Conservation (phyloP, 2,888 invertebrate species). For the Pterostichus niger region DNA sequence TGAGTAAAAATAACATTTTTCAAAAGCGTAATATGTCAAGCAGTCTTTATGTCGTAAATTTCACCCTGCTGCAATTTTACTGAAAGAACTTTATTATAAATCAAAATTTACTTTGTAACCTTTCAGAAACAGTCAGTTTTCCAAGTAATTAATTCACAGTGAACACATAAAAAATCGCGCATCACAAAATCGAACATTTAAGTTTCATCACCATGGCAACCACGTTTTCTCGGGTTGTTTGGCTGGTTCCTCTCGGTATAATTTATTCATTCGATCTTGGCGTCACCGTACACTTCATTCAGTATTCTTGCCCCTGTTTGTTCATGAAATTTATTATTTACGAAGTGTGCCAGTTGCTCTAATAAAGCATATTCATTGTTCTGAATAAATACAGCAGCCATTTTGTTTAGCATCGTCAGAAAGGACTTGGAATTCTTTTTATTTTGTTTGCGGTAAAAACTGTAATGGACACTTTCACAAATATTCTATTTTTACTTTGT, state of each 20-base stretch:
- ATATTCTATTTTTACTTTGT: slow-evolving; percentile 13
- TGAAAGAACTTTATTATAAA: slow-evolving; percentile 10
- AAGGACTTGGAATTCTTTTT: neutral
- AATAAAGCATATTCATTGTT: slow-evolving; percentile 47
- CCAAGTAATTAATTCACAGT: slow-evolving; percentile 48
- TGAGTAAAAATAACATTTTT: too few species aligned
- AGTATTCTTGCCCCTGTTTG: slow-evolving; percentile 42
- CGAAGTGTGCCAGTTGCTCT: slow-evolving; percentile 30
- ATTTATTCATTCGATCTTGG: slow-evolving; percentile 53
- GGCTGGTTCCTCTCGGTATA: slow-evolving; percentile 25
- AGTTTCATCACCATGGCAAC: slow-evolving; percentile 39
- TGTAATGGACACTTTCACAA: slow-evolving; percentile 32
- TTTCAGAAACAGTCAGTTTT: slow-evolving; percentile 46
- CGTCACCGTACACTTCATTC: slow-evolving; percentile 39
- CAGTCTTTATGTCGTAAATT: neutral
- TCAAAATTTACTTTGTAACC: slow-evolving; percentile 39
- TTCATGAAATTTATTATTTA: slow-evolving; percentile 40
- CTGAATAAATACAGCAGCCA: slow-evolving; percentile 26
- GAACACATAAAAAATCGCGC: slow-evolving; percentile 45
- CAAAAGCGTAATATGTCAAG: too few species aligned
- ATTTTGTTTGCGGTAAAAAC: neutral
- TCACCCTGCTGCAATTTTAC: neutral
- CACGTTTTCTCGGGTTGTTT: neutral
- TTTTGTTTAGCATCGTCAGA: neutral
- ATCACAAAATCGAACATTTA: slow-evolving; percentile 49